phyloP scores from a whole-genome alignment of 1,140 invertebrate genomes.

The Anastrepha obliqua region DNA sequence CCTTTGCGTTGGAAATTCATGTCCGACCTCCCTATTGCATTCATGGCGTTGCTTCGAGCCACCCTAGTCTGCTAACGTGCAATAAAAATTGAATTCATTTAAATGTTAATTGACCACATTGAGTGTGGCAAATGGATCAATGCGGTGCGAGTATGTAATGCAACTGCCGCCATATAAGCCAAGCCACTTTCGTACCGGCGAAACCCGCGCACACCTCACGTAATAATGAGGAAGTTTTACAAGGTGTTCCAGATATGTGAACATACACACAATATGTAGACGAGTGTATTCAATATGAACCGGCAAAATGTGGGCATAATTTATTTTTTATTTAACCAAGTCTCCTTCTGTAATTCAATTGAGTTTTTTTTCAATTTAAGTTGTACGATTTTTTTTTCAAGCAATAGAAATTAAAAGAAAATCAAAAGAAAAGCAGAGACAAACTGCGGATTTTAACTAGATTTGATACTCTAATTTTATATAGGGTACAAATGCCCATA shows the following conservation, averaged over 20 bases:
- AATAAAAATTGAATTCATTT: conserved; percentile 18
- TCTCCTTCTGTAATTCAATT: not conserved
- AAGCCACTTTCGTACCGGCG: conserved; percentile 3
- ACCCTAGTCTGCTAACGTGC: not conserved
- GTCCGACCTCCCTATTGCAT: no score
- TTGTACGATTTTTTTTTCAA: no score
- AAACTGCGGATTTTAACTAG: no score
- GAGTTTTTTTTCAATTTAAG: not conserved
- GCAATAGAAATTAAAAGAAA: no score
- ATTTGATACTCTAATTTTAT: no score
- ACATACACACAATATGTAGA: not conserved
- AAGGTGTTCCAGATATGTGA: conserved; percentile 20
- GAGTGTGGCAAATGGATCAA: not conserved
- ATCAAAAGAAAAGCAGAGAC: no score
- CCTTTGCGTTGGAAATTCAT: no score
- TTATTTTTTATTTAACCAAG: not conserved
- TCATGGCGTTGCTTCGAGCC: not conserved
- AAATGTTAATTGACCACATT: conserved; percentile 19
- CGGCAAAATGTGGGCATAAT: not conserved
- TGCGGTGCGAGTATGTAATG: not conserved
- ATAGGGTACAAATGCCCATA: no score
- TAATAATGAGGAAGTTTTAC: conserved; percentile 50
- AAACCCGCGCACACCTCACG: not conserved
- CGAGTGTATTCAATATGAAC: not conserved
- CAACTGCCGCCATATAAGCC: not conserved